Base-by-base conservation (phyloP, 2,888 invertebrate species). In the Lithophane ornitopus region DNA sequence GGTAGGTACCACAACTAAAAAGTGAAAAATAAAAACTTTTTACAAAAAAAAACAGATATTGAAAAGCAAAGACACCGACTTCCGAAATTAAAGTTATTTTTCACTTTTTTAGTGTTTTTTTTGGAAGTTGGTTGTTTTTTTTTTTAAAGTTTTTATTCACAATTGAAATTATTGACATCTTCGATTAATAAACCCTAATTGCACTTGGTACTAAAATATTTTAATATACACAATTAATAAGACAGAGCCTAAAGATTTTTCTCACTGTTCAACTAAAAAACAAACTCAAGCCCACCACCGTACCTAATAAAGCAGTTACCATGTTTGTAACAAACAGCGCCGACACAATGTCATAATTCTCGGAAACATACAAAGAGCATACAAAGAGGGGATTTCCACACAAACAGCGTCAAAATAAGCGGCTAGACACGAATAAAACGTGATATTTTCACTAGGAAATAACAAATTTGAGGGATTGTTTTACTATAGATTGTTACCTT, bases 351-450 rank as follows among this genome's bases (percentile, higher is more conserved):
- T 61, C 61, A 61, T 80, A 66, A 80, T 67, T 44, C 41, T n/a
- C 49, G 7, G 14, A 9, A 49, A 56, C 72, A 74, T 16, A 80
- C 66, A 66, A 49, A 46, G 46, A 66, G 4, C 39, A 28, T 19
- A 80, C 80, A 78, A 61, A 80, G 59, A 61, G 11, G 12, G 76
- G 41, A 73, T 73, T 73, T 61, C 19, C 28, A 34, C 78, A 54
- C 66, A 74, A 74, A 62, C 61, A 44, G 49, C 34, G 61, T 54
- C 54, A 74, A 62, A 74, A 74, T 68, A 78, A 78, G 56, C 67
- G 46, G 39, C 3, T 41, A 26, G 41, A 49, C 52, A 39, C 44
- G 39, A 0, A 44, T 59, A 63, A n/a, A 52, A 59, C 16, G 4
- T 78, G 59, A 28, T 78, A 39, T 78, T 70, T 52, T 28, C 34